Evolutionary conservation across 1,140 invertebrate genomes (phyloP).

Genomic region (Nephotettix cincticeps): DNA sequence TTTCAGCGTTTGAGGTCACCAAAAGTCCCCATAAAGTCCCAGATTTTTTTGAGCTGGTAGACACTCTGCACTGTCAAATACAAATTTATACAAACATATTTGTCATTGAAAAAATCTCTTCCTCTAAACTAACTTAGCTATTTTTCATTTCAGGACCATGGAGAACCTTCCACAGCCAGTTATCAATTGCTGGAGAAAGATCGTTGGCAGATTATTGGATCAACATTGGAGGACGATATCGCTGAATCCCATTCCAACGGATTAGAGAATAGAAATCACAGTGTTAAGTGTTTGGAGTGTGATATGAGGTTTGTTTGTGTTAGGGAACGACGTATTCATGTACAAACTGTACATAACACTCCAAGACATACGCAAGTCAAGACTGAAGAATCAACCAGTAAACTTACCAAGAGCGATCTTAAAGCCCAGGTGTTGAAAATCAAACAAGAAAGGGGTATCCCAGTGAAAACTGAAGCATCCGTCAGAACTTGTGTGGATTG

Average conservation of each 20-base stretch:
- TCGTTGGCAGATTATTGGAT: conserved; percentile 2
- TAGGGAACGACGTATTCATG: conserved; percentile 64
- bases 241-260: background rate
- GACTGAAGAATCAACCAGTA: conserved; percentile 7
- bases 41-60: too few species aligned
- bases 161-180: background rate
- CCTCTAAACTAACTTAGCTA: too few species aligned
- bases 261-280: background rate
- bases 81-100: too few species aligned
- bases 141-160: conserved; percentile 15
- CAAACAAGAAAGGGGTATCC: background rate
- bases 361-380: conserved; percentile 17
- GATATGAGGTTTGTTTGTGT: conserved; percentile 60
- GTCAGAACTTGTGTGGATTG: conserved; percentile 31
- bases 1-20: too few species aligned
- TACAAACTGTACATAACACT: conserved; percentile 48
- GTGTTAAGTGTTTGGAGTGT: conserved; percentile 48
- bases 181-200: conserved; percentile 1
- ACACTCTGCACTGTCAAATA: too few species aligned
- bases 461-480: background rate
- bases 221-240: background rate
- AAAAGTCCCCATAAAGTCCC: too few species aligned
- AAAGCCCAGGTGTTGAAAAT: background rate
- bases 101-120: too few species aligned
- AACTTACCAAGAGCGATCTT: background rate